These are phyloP conservation scores for Harpalus rubripes DNA, from an alignment of 2,888 invertebrate genomes.

Conservation along the genomic window DNA sequence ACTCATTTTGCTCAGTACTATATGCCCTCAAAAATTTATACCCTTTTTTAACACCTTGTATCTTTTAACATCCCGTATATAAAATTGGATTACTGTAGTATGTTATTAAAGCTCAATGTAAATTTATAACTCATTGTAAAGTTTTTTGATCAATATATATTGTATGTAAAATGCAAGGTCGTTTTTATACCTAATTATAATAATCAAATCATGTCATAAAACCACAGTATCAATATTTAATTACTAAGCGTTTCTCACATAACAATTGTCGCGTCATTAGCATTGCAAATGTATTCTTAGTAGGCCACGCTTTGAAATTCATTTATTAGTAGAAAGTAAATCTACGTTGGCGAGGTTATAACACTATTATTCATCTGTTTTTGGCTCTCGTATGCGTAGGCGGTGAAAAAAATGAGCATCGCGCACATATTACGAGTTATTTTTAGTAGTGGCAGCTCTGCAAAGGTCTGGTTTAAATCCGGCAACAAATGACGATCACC, in stretches of 20 bases:
- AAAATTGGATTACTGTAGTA: too few species aligned
- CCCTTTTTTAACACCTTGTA: too few species aligned
- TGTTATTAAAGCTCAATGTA: too few species aligned
- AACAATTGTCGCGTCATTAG: background rate
- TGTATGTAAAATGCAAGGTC: background rate
- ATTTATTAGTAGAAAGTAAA: constrained; percentile 4
- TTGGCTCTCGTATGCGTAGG: constrained; percentile 23
- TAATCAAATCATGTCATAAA: background rate
- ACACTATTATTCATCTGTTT: constrained; percentile 37
- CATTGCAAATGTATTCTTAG: background rate
- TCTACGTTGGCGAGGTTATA: constrained; percentile 30
- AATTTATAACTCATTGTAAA: too few species aligned
- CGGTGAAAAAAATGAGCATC: constrained; percentile 15
- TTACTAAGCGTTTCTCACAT: background rate
- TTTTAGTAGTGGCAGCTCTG: constrained; percentile 44
- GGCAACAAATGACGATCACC: constrained; percentile 62
- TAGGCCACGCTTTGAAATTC: constrained; percentile 1
- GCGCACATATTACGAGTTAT: constrained; percentile 13
- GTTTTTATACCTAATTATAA: background rate
- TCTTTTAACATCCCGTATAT: too few species aligned
- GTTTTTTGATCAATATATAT: background rate
- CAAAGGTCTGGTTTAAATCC: constrained; percentile 61
- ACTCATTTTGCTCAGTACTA: too few species aligned
- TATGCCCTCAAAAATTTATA: too few species aligned
- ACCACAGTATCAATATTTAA: background rate